Percentiles rank a stretch among this genome's conserved stretches.
Conservation (phyloP, 2,113 vertebrate genomes). For the Furnarius figulus region DNA sequence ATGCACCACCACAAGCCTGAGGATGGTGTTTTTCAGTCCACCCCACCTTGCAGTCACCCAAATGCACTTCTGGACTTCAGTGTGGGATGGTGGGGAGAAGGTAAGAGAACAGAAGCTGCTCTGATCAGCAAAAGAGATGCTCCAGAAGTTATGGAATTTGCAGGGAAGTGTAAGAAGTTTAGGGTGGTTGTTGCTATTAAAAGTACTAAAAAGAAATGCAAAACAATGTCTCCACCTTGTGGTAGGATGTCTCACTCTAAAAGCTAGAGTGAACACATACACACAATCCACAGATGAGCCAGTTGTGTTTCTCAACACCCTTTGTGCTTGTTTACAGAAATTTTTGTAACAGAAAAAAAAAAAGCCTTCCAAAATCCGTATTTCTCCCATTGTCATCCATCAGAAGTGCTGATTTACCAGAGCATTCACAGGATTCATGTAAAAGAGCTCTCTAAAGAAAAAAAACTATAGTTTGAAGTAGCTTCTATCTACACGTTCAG, state of each 20-base stretch:
- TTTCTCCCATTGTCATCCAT: background rate
- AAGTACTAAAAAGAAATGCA: background rate
- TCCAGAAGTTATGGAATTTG: background rate
- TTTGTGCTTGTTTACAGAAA: background rate
- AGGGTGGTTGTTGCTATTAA: too few species aligned
- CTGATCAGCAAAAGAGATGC: background rate
- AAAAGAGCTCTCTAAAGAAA: background rate
- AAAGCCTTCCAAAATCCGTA: background rate
- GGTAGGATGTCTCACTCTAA: background rate
- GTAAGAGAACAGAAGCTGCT: background rate
- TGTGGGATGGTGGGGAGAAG: background rate
- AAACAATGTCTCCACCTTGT: constrained; percentile 37
- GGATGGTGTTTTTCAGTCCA: background rate
- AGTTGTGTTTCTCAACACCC: background rate
- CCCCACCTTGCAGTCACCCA: background rate
- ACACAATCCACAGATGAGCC: background rate
- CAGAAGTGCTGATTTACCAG: background rate
- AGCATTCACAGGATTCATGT: background rate
- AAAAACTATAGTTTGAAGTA: background rate
- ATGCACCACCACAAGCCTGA: background rate
- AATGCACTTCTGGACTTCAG: background rate
- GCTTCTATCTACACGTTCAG: background rate
- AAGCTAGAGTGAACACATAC: background rate
- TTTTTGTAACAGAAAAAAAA: background rate
- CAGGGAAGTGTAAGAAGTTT: background rate